Evolutionary conservation across 1,140 invertebrate species (phyloP).

Genomic region (Bombus difficillimus): DNA sequence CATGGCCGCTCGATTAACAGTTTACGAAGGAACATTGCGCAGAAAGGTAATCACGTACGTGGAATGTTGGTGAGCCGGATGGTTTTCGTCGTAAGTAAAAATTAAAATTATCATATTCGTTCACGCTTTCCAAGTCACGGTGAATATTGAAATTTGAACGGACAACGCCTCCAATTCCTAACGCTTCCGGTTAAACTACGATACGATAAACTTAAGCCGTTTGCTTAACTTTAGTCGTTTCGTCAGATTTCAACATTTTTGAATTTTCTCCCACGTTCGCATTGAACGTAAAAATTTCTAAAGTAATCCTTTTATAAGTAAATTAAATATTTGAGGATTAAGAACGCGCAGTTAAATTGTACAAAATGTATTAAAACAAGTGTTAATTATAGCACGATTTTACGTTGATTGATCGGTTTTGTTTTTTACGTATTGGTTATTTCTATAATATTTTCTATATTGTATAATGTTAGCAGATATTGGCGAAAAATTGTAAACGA

Average conservation of each 20-base stretch:
- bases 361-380: neutral
- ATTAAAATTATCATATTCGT: neutral
- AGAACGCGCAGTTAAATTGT: neutral
- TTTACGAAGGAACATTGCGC: conserved; percentile 68
- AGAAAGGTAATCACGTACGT: conserved; percentile 51
- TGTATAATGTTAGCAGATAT: neutral
- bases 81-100: conserved; percentile 43
- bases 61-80: conserved; percentile 13
- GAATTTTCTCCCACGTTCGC: neutral
- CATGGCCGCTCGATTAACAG: conserved; percentile 72
- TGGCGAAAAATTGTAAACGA: neutral
- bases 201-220: neutral
- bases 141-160: no score
- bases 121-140: neutral
- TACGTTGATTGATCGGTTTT: neutral
- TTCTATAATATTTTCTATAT: neutral
- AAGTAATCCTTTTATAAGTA: neutral
- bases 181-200: neutral
- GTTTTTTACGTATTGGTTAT: neutral
- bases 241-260: neutral
- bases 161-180: neutral
- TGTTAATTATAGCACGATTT: neutral
- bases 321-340: neutral
- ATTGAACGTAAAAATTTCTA: neutral
- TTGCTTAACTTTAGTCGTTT: neutral